These are phyloP conservation scores for Trichogramma dendrolimi DNA, from an alignment of 2,888 invertebrate species.

Conservation along the genomic window DNA sequence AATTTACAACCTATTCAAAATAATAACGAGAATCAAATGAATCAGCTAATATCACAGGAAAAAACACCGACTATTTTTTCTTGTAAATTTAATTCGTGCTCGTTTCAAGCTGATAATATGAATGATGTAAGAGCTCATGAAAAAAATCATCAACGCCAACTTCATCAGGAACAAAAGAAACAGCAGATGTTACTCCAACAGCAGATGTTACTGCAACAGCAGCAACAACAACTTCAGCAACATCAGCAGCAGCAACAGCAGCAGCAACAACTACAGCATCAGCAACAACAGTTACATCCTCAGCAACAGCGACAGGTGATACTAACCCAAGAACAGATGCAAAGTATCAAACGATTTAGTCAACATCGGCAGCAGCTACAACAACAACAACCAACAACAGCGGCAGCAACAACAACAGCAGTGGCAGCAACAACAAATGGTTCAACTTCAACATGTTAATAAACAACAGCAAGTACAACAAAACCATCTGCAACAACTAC, in stretches of 20 bases:
- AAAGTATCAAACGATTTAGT: background rate
- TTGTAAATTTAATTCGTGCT: too few species aligned
- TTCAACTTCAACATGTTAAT: background rate
- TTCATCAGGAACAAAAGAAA: too few species aligned
- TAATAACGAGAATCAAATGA: too few species aligned
- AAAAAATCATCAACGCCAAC: too few species aligned
- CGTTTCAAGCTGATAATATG: too few species aligned
- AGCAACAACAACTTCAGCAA: too few species aligned
- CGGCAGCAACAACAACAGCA: background rate
- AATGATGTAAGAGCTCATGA: too few species aligned
- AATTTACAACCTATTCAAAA: too few species aligned
- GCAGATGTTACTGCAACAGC: too few species aligned
- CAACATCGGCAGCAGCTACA: background rate
- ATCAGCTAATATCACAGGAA: too few species aligned
- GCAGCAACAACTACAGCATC: background rate
- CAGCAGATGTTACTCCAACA: too few species aligned
- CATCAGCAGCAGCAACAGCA: background rate
- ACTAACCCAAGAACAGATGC: background rate
- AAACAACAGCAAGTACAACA: background rate
- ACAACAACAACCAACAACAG: background rate
- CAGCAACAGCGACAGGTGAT: background rate
- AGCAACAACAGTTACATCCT: background rate
- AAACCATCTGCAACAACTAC: slow-evolving; percentile 3
- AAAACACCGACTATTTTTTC: too few species aligned
- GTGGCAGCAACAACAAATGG: background rate